A percentile compares a stretch with the other conserved stretches of the same genome.
These are phyloP conservation scores for Phodopus roborovskii DNA, from an alignment of 2,113 vertebrate genomes.

Conservation along the genomic window DNA sequence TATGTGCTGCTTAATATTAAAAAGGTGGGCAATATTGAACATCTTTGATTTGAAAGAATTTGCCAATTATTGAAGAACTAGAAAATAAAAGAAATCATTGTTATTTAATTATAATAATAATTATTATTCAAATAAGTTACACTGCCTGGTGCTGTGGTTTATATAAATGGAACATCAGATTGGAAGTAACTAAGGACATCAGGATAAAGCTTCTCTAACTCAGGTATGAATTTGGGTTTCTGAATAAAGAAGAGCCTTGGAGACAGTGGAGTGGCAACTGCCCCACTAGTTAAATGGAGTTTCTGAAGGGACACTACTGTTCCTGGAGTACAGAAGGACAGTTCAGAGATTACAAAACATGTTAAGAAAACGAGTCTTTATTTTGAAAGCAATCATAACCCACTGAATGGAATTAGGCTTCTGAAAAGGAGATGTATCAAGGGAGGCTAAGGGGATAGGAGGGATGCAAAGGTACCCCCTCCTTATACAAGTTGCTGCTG, in stretches of 20 bases:
- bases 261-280: not conserved
- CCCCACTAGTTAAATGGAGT: not conserved
- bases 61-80: not conserved
- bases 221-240: not conserved
- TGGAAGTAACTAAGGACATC: not conserved
- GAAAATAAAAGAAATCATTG: not conserved
- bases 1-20: not conserved
- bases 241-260: not conserved
- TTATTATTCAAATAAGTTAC: not conserved
- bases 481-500: not conserved
- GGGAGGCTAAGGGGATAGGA: not conserved
- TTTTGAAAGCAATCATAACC: not conserved
- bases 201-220: not conserved
- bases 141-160: not conserved
- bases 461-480: not conserved
- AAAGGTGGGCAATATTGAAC: not conserved
- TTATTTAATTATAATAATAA: not conserved
- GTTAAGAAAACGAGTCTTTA: constrained; percentile 8
- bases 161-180: not conserved
- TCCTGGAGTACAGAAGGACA: not conserved
- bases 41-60: not conserved
- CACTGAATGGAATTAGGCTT: not conserved
- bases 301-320: not conserved
- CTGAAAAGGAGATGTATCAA: not conserved
- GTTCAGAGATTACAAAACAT: not conserved